These are phyloP conservation scores for Bothrops jararaca DNA, from an alignment of 2,113 vertebrate species.

Conservation along the genomic window DNA sequence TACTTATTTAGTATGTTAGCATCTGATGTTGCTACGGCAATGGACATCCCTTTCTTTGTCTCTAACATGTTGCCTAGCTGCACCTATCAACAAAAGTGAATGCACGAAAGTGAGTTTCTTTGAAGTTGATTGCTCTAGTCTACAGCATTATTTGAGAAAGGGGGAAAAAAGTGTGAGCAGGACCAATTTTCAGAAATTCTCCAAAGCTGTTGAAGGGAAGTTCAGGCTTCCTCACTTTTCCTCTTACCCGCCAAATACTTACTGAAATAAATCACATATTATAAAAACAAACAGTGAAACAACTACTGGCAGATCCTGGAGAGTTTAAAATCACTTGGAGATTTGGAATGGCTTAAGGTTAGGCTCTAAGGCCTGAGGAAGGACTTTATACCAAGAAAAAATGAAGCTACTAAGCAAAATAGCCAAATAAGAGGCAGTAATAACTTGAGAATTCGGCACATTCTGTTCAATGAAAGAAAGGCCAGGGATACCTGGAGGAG, in stretches of 20 bases:
- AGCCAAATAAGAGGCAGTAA: background rate
- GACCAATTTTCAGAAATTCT: background rate
- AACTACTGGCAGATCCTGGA: background rate
- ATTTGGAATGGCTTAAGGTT: background rate
- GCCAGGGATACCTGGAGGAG: background rate
- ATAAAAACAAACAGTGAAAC: background rate
- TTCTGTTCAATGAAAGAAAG: background rate
- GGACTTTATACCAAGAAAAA: background rate
- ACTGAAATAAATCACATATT: background rate
- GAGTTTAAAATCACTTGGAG: background rate
- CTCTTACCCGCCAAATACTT: background rate
- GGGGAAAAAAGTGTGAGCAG: rapidly evolving
- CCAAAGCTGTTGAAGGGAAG: background rate
- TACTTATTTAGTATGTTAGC: conserved; percentile 5
- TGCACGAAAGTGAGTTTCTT: background rate
- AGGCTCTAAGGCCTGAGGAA: background rate
- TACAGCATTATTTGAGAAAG: background rate
- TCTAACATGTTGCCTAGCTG: conserved; percentile 47
- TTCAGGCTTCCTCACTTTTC: background rate
- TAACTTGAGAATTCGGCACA: background rate
- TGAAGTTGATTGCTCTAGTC: conserved; percentile 14
- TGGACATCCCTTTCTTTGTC: background rate
- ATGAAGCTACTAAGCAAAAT: background rate
- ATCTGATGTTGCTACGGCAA: background rate
- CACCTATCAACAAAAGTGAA: conserved; percentile 45